A percentile compares a stretch with the other conserved stretches of the same genome.
These are phyloP conservation scores for Acanthopleura granulata DNA, from an alignment of 2,888 invertebrate genomes.

Conservation along the genomic window DNA sequence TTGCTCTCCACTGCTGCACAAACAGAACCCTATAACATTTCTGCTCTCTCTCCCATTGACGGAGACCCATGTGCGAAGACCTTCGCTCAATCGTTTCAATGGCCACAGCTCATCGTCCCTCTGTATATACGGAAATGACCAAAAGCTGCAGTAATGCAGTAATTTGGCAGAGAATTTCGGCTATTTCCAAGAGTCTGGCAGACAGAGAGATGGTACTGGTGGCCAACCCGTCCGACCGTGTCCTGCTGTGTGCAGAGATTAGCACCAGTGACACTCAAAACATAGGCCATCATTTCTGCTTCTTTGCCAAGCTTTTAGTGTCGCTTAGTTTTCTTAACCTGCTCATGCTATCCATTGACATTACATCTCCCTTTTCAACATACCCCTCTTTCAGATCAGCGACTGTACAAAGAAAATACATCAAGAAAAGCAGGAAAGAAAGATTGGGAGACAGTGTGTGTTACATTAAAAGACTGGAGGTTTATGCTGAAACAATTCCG, in stretches of 20 bases:
- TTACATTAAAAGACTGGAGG: conserved; percentile 48
- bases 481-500: conserved; percentile 51
- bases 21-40: conserved; percentile 12
- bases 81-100: not conserved
- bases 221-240: not conserved
- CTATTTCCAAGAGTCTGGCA: not conserved
- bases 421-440: conserved; percentile 44
- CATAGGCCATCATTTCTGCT: not conserved
- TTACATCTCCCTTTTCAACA: not conserved
- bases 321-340: not conserved
- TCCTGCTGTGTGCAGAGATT: conserved; percentile 6
- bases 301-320: not conserved
- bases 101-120: conserved; percentile 4
- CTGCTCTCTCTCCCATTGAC: not conserved
- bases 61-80: conserved; percentile 4
- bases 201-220: not conserved
- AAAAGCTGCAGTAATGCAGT: conserved; percentile 18
- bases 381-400: conserved; percentile 6
- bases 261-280: not conserved
- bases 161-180: not conserved
- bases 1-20: not conserved
- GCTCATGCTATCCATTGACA: not conserved
- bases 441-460: conserved; percentile 56
- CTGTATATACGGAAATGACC: conserved; percentile 22
- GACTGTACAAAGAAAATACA: conserved; percentile 52